These are phyloP conservation scores for Ellobius talpinus DNA, from an alignment of 2,113 vertebrate genomes.

Conservation along the genomic window DNA sequence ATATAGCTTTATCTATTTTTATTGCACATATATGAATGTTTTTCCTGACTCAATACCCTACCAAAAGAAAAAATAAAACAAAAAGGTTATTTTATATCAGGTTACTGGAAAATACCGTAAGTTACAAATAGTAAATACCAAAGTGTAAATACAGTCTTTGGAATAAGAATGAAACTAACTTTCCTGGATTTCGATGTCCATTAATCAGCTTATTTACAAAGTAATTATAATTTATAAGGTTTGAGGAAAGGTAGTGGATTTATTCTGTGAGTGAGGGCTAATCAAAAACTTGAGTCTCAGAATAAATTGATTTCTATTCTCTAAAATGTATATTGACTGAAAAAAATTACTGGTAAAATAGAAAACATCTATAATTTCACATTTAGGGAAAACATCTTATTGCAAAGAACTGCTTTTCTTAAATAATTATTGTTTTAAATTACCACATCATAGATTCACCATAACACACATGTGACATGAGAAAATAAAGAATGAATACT, in stretches of 20 bases:
- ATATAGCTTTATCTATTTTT: not conserved
- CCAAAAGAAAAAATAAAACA: not conserved
- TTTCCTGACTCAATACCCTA: not conserved
- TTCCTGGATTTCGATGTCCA: not conserved
- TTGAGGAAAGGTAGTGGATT: not conserved
- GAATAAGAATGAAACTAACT: not conserved
- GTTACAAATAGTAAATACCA: not conserved
- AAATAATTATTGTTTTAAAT: not conserved
- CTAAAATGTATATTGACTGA: not conserved
- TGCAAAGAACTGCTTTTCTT: not conserved
- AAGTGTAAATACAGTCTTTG: not conserved
- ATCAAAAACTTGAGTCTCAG: not conserved
- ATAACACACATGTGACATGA: not conserved
- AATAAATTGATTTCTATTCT: not conserved
- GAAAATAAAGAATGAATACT: not conserved
- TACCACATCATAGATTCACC: not conserved
- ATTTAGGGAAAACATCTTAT: not conserved
- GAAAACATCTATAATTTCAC: not conserved
- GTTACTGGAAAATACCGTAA: not conserved
- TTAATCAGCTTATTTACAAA: not conserved
- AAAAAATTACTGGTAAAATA: not conserved
- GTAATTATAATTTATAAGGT: not conserved
- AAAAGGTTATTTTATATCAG: not conserved
- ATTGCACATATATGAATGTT: not conserved
- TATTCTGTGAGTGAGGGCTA: fast-evolving